Evolutionary conservation across 2,113 vertebrate genomes (phyloP), one percentile per base, ranked within the genome.

Genomic region (Corythornis cristatus): DNA sequence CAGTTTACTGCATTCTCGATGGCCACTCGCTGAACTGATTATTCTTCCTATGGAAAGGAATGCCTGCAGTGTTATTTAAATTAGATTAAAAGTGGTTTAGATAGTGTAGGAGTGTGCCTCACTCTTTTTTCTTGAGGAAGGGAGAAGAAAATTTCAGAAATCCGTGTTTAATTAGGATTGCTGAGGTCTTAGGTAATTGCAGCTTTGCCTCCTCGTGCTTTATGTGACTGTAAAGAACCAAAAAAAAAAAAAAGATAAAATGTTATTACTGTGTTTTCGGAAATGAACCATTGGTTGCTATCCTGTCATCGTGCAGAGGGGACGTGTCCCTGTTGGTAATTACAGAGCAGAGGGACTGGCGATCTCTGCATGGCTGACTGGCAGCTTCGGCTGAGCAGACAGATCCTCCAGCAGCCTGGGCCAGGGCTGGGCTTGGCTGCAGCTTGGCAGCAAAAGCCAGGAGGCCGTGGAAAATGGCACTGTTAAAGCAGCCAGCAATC

Each of bases 401-500:
- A 67, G 78, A 66, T 13, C 84, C 86, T 45, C 37, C 42, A 31
- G 79, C 75, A 83, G 88, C 23, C 93, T 13, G 54, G 84, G 22
- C 87, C 12, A 35, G 54, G 58, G 81, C 74, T 4, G 5, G 68
- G 31, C 56, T 16, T n/a, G 71, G 90, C 77, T 64, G 23, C 65
- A 20, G 53, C 19, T 40, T 50, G 54, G 88, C 88, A 66, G 83
- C 77, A 33, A 4, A 33, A 93, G 91, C 83, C 54, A 66, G 73
- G 78, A 79, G 74, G 72, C 89, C 35, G 25, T 67, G 82, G 53
- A 94, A 33, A 53, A 83, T 74, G 87, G 94, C 93, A 74, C 83
- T 15, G 79, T 71, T 84, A 29, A 91, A 93, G 64, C 78, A 86
- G 81, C 67, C 96, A 35, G 26, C 90, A 43, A 87, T 93, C 96